These are phyloP conservation scores for Montipora capitata DNA, from an alignment of 92 coral and sea anemone genomes.

Conservation along the genomic window DNA sequence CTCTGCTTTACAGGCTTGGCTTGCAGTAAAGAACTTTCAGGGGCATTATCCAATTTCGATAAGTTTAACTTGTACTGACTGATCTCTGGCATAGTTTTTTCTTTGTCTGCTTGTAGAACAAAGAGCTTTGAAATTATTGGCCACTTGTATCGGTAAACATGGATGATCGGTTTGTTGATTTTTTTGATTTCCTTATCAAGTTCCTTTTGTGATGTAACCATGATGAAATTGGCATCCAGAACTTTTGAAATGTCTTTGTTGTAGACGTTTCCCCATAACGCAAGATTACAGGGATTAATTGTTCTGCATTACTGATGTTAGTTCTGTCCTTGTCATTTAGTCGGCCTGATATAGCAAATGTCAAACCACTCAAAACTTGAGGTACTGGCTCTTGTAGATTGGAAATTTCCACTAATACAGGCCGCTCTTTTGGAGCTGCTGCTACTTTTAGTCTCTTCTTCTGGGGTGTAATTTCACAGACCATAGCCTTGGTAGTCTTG, in stretches of 20 bases:
- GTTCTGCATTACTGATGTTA: conserved; percentile 42
- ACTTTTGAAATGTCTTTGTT: conserved; percentile 37
- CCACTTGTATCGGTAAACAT: conserved; percentile 54
- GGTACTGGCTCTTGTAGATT: conserved; percentile 38
- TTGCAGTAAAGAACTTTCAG: conserved; percentile 28
- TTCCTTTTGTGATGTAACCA: conserved; percentile 51
- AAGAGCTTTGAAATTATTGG: conserved; percentile 52
- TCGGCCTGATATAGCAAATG: conserved; percentile 43
- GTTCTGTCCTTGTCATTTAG: conserved; percentile 39
- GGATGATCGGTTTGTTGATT: conserved; percentile 35
- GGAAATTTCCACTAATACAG: conserved; percentile 43
- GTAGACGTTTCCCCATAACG: conserved; percentile 45
- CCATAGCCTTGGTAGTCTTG: conserved; percentile 15
- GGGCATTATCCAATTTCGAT: conserved; percentile 43
- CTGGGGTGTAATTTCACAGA: conserved; percentile 32
- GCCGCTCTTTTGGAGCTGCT: conserved; percentile 48
- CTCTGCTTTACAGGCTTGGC: conserved; percentile 43
- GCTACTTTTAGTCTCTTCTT: conserved; percentile 40
- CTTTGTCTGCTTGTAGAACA: conserved; percentile 44
- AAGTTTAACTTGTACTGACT: conserved; percentile 28
- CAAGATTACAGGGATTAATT: conserved; percentile 24
- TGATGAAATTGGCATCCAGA: conserved; percentile 46
- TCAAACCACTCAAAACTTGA: conserved; percentile 39
- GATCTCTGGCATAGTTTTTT: conserved; percentile 35
- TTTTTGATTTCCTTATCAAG: conserved; percentile 54